Percentiles rank a stretch among this genome's conserved stretches.
phyloP scores from a whole-genome alignment of 2,113 vertebrate species.

The Gasterosteus aculeatus region DNA sequence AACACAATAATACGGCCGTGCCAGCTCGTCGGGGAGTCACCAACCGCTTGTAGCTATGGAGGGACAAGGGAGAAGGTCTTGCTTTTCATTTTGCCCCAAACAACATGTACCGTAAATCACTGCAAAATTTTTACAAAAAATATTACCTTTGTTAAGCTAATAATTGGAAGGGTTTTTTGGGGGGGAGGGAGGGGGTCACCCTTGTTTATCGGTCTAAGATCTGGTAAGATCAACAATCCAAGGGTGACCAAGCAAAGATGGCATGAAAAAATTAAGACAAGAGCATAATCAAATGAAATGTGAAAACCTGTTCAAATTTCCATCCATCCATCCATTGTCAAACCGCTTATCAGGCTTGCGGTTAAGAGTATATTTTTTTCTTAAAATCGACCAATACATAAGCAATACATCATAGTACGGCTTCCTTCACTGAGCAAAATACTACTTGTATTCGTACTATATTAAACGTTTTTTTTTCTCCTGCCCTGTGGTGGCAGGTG shows the following conservation, averaged over 20 bases:
- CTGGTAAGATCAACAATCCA: not conserved
- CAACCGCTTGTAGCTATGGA: slow-evolving; percentile 88
- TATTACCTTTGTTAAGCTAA: not conserved
- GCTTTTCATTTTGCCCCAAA: not conserved
- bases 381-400: not conserved
- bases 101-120: not conserved
- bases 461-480: not conserved
- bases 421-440: not conserved
- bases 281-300: too few relatives aligned
- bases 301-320: too few relatives aligned
- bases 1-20: slow-evolving; percentile 88
- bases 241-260: not conserved
- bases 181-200: too few relatives aligned
- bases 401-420: not conserved
- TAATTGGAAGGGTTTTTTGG: too few relatives aligned
- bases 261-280: too few relatives aligned
- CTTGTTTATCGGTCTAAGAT: not conserved
- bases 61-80: slow-evolving; percentile 33
- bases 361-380: too few relatives aligned
- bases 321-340: too few relatives aligned
- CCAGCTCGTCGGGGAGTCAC: slow-evolving; percentile 88
- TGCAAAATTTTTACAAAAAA: not conserved
- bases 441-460: not conserved
- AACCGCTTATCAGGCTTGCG: too few relatives aligned
- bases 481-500: not conserved